phyloP scores from a whole-genome alignment of 2,113 vertebrate species.

The Odontesthes bonariensis region DNA sequence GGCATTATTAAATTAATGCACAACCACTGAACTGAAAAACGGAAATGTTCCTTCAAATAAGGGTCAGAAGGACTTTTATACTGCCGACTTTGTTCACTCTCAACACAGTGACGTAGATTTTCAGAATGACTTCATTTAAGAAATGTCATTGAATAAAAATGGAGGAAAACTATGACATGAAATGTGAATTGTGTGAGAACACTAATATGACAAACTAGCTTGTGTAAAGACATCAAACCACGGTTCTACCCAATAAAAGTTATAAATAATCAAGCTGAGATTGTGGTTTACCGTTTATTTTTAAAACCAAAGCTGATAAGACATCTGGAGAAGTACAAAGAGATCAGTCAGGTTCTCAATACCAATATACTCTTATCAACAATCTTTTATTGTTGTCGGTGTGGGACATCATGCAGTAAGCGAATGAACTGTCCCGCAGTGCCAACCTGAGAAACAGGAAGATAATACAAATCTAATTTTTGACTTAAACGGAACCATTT shows the following conservation, averaged over 20 bases:
- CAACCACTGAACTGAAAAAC: background rate
- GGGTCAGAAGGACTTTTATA: conserved; percentile 2
- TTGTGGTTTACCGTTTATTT: background rate
- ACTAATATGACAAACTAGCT: too few relatives aligned
- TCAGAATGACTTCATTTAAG: background rate
- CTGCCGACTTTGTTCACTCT: conserved; percentile 5
- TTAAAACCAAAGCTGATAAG: background rate
- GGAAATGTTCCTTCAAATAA: conserved; percentile 14
- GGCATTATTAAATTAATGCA: background rate
- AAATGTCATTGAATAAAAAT: too few relatives aligned
- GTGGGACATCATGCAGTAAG: conserved; percentile 2
- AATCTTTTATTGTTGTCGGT: background rate
- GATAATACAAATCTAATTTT: conserved; percentile 18
- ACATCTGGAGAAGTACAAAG: background rate
- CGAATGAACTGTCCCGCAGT: background rate
- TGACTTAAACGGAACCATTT: conserved; percentile 29
- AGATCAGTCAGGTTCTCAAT: background rate
- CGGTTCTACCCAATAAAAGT: too few relatives aligned
- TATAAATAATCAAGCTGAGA: too few relatives aligned
- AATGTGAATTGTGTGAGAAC: too few relatives aligned
- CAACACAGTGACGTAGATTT: background rate
- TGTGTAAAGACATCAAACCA: too few relatives aligned
- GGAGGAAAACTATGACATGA: too few relatives aligned
- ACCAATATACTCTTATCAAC: too few relatives aligned
- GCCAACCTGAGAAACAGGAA: background rate